These are phyloP conservation scores for Plagodis dolabraria DNA, from an alignment of 2,888 invertebrate genomes.

Conservation along the genomic window DNA sequence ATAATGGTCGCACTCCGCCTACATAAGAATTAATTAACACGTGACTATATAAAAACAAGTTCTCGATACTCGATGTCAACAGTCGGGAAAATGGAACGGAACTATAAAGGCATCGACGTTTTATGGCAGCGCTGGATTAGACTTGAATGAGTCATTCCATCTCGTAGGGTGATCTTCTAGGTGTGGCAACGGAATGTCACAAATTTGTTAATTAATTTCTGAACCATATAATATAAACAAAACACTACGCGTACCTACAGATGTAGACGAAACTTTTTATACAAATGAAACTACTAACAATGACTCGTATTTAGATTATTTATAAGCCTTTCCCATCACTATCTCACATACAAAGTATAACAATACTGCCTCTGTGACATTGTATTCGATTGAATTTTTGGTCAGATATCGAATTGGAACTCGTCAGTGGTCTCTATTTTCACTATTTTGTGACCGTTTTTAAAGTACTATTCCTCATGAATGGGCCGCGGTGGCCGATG, in stretches of 20 bases:
- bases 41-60: slow-evolving; percentile 71
- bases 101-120: slow-evolving; percentile 70
- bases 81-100: slow-evolving; percentile 72
- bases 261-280: slow-evolving; percentile 25
- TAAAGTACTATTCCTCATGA: slow-evolving; percentile 76
- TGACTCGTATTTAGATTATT: slow-evolving; percentile 39
- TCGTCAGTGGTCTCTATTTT: slow-evolving; percentile 62
- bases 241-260: slow-evolving; percentile 15
- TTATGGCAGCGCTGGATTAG: slow-evolving; percentile 66
- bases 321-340: slow-evolving; percentile 47
- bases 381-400: slow-evolving; percentile 50
- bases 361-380: slow-evolving; percentile 43
- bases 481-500: slow-evolving; percentile 68
- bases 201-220: slow-evolving; percentile 42
- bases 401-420: slow-evolving; percentile 51
- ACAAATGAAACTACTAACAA: slow-evolving; percentile 29
- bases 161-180: slow-evolving; percentile 55
- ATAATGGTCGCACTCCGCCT: slow-evolving; percentile 76
- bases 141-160: slow-evolving; percentile 71
- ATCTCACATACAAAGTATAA: slow-evolving; percentile 48
- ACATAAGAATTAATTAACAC: slow-evolving; percentile 82
- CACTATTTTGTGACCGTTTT: slow-evolving; percentile 67
- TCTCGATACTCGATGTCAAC: slow-evolving; percentile 71
- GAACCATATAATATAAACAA: slow-evolving; percentile 19
- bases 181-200: slow-evolving; percentile 57